These are phyloP conservation scores for Lycorma delicatula DNA, from an alignment of 1,140 invertebrate genomes.

Conservation along the genomic window DNA sequence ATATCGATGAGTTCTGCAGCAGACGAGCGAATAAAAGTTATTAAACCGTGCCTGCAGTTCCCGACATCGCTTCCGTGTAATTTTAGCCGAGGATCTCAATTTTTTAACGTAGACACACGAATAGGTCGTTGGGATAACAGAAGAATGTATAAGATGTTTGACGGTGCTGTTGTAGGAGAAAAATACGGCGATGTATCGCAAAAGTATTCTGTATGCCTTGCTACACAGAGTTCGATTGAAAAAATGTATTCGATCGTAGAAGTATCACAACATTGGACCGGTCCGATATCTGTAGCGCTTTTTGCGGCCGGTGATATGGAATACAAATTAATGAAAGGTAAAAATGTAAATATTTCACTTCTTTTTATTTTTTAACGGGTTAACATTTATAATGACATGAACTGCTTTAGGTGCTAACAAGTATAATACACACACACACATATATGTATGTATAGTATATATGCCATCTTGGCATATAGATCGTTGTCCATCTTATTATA, in stretches of 20 bases:
- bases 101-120: conserved; percentile 38
- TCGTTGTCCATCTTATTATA: too few species aligned
- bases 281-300: conserved; percentile 75
- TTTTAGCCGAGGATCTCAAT: conserved; percentile 32
- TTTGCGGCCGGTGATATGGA: conserved; percentile 70
- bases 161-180: conserved; percentile 58
- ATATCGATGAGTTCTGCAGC: background rate
- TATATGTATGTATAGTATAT: too few species aligned
- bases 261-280: conserved; percentile 71
- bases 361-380: too few species aligned
- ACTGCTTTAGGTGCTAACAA: too few species aligned
- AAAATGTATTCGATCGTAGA: conserved; percentile 61
- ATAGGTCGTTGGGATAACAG: conserved; percentile 47
- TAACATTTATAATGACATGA: conserved; percentile 3
- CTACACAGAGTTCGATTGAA: conserved; percentile 77
- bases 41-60: conserved; percentile 27
- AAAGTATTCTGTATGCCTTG: conserved; percentile 58
- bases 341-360: too few species aligned
- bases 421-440: too few species aligned
- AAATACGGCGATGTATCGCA: conserved; percentile 47
- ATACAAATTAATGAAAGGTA: conserved; percentile 50
- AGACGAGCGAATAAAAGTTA: background rate
- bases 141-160: conserved; percentile 58
- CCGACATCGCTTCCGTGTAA: conserved; percentile 22
- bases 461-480: too few species aligned